Evolutionary conservation across 2,113 vertebrate genomes (phyloP).

Genomic region (Syngnathus typhle): DNA sequence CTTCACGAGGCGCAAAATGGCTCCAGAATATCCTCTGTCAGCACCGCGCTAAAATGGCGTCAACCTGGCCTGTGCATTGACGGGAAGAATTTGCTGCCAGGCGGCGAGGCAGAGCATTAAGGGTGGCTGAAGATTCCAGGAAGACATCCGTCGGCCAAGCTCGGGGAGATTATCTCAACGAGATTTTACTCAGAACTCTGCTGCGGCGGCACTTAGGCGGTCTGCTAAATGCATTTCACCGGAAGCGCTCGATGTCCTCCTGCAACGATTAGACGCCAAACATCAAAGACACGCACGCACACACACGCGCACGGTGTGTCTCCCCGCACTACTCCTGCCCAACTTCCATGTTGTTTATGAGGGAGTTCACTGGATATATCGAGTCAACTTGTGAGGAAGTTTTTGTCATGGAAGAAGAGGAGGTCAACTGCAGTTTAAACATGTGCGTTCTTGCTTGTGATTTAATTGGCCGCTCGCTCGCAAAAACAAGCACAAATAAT

Average conservation of each 20-base stretch:
- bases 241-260: conserved; percentile 2
- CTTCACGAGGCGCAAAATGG: not conserved
- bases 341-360: not conserved
- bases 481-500: not conserved
- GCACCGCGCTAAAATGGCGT: not conserved
- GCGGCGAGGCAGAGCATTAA: not conserved
- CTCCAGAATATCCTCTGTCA: not conserved
- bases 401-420: not conserved
- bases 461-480: not conserved
- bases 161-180: conserved; percentile 9
- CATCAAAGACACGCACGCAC: not conserved
- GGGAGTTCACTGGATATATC: not conserved
- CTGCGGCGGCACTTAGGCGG: not conserved
- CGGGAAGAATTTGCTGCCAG: conserved; percentile 1
- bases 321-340: not conserved
- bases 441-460: not conserved
- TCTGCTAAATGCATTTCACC: conserved; percentile 9
- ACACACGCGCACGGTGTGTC: not conserved
- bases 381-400: not conserved
- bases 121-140: not conserved
- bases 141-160: conserved; percentile 11
- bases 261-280: not conserved
- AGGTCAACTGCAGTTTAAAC: not conserved
- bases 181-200: conserved; percentile 10
- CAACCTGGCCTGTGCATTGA: not conserved